These are phyloP conservation scores for Enteromius radiatus DNA, from an alignment of 2,797 vertebrate genomes.

Conservation along the genomic window DNA sequence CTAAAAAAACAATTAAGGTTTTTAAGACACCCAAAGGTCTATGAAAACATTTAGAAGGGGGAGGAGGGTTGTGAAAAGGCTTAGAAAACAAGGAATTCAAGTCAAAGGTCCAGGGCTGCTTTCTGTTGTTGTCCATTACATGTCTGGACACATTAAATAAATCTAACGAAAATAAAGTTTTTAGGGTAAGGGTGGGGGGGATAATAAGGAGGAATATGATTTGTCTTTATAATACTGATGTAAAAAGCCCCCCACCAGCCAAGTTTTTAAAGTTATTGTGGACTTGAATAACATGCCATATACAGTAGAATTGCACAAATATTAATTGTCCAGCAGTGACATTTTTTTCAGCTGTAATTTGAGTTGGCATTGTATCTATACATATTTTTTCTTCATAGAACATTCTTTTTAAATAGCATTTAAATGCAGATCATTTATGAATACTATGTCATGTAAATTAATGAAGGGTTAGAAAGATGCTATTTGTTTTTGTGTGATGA, in stretches of 20 bases:
- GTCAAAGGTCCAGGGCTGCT: background rate
- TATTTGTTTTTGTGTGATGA: background rate
- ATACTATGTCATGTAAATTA: background rate
- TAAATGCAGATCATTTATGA: background rate
- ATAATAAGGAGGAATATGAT: background rate
- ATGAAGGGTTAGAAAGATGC: background rate
- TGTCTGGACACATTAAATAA: background rate
- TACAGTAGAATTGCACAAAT: background rate
- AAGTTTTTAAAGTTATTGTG: background rate
- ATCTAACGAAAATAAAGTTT: background rate
- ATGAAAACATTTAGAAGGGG: conserved; percentile 2
- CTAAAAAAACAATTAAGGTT: conserved; percentile 47
- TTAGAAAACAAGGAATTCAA: background rate
- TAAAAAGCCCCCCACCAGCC: background rate
- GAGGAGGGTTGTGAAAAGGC: background rate
- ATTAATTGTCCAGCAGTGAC: background rate
- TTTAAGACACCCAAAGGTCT: conserved; percentile 35
- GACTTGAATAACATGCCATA: background rate
- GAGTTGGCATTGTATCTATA: background rate
- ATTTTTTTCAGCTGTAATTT: background rate
- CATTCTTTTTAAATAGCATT: background rate
- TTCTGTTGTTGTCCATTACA: background rate
- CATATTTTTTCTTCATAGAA: background rate
- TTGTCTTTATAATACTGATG: background rate
- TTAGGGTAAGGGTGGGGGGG: background rate